Base-by-base conservation (phyloP, 1,140 invertebrate genomes). In the Eupeodes corollae region DNA sequence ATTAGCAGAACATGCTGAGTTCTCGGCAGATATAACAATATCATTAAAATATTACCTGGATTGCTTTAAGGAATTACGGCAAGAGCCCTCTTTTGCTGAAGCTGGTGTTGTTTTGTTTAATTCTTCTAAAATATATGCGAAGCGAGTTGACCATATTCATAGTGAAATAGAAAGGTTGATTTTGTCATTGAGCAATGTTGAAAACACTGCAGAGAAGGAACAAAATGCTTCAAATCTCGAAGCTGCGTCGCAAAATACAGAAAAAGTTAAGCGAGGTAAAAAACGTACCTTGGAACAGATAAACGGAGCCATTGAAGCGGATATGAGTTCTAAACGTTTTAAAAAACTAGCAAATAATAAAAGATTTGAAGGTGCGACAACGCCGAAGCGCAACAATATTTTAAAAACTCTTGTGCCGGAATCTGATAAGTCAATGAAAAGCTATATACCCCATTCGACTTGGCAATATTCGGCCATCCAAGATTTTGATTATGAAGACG, bases 1-100 rank as follows among this genome's bases (percentile, higher is more conserved):
- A 34, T 18, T 67, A 1, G 59, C 63, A 1, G 61, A 63, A 18
- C 61, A 62, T 32, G 50, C 53, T 3, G 59, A 66, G 32, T 60
- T 52, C 40, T 56, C 58, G 11, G 56, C 56, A 10, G 61, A 67
- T 33, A 46, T 63, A 19, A 51, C 52, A 2, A 42, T 67, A 16
- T 56, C 61, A 9, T 43, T 62, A 5, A 26, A 14, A 49, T 67
- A 60, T 51, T 41, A 15, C 5, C 15, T 12, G 16, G 16, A 41
- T 14, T 16, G 16, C 19, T 18, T 18, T 15, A 14, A 11, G 16
- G 11, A 18, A 19, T 41, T 18, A 6, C 6, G 3, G 2, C 12
- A 44, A 12, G 51, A 53, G 18, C 16, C 47, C 31, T 14, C 44
- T 11, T 42, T 53, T 12, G 46, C 49, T 32, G 51, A 53, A 53